Evolutionary conservation across 2,797 vertebrate genomes (phyloP).

Genomic region (Crocodylus rhombifer): DNA sequence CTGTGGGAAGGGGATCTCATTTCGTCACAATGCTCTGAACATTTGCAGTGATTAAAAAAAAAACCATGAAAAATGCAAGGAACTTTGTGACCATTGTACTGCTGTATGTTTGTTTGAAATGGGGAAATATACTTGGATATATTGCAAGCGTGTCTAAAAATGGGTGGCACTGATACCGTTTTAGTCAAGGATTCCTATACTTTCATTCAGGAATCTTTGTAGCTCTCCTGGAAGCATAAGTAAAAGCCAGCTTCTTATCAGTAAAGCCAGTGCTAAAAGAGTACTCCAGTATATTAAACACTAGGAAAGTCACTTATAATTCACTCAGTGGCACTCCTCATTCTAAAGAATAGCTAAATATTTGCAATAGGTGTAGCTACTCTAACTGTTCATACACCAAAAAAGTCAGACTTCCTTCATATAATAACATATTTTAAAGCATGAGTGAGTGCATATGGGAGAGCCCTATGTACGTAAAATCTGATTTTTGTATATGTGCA

Average conservation of each 20-base stretch:
- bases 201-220: neutral
- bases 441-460: slow-evolving; percentile 11
- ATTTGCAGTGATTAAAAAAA: neutral
- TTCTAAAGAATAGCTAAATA: neutral
- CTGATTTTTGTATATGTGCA: slow-evolving; percentile 31
- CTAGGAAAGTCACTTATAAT: neutral
- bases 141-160: neutral
- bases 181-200: neutral
- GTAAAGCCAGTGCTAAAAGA: neutral
- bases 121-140: neutral
- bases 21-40: neutral
- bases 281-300: neutral
- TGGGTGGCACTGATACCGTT: neutral
- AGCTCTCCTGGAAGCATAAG: neutral
- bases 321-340: neutral
- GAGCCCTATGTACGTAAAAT: slow-evolving; percentile 47
- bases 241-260: neutral
- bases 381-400: slow-evolving; percentile 1
- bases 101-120: neutral
- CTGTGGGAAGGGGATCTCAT: neutral
- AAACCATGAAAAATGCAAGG: neutral
- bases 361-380: neutral
- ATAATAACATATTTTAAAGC: slow-evolving; percentile 53
- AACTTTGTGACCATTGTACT: neutral
- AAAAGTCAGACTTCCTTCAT: slow-evolving; percentile 37